Conservation (phyloP, 2,888 invertebrate species). For the Vesta saturnalis region DNA sequence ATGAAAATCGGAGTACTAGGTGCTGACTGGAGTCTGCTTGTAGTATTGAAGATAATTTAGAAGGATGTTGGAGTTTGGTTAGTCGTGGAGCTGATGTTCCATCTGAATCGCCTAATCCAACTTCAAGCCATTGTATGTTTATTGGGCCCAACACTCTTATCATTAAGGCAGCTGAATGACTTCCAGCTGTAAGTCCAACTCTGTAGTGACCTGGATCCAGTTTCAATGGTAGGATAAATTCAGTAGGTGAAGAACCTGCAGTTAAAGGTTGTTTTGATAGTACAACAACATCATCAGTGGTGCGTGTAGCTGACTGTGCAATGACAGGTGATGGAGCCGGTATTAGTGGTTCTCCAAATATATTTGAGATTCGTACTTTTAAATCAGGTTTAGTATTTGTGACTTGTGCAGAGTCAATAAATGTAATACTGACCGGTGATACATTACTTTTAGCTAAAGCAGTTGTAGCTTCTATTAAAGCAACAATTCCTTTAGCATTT, state of each 20-base stretch:
- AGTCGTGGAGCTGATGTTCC: slow-evolving; percentile 85
- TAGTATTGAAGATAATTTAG: slow-evolving; percentile 73
- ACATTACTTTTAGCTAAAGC: slow-evolving; percentile 64
- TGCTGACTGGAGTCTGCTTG: slow-evolving; percentile 90
- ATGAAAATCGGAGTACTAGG: slow-evolving; percentile 80
- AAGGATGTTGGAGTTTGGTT: slow-evolving; percentile 76
- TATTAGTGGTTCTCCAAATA: slow-evolving; percentile 75
- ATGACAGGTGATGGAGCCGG: slow-evolving; percentile 77
- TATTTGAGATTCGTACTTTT: slow-evolving; percentile 76
- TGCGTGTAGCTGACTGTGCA: slow-evolving; percentile 79
- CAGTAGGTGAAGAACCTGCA: slow-evolving; percentile 68
- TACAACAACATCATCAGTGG: slow-evolving; percentile 79
- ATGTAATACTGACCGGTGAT: slow-evolving; percentile 85
- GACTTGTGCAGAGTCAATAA: slow-evolving; percentile 82
- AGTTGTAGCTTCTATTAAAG: slow-evolving; percentile 81
- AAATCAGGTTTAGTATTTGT: slow-evolving; percentile 79
- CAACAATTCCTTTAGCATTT: slow-evolving; percentile 82
- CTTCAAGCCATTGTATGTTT: slow-evolving; percentile 79
- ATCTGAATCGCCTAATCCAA: slow-evolving; percentile 91
- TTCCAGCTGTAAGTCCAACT: slow-evolving; percentile 78
- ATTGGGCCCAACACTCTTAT: slow-evolving; percentile 81
- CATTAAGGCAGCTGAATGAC: slow-evolving; percentile 63
- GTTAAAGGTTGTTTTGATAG: slow-evolving; percentile 72
- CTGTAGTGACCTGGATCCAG: slow-evolving; percentile 88
- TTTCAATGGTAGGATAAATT: slow-evolving; percentile 82